Evolutionary conservation across 2,888 invertebrate genomes (phyloP).

Genomic region (Eupelmus urozonus): DNA sequence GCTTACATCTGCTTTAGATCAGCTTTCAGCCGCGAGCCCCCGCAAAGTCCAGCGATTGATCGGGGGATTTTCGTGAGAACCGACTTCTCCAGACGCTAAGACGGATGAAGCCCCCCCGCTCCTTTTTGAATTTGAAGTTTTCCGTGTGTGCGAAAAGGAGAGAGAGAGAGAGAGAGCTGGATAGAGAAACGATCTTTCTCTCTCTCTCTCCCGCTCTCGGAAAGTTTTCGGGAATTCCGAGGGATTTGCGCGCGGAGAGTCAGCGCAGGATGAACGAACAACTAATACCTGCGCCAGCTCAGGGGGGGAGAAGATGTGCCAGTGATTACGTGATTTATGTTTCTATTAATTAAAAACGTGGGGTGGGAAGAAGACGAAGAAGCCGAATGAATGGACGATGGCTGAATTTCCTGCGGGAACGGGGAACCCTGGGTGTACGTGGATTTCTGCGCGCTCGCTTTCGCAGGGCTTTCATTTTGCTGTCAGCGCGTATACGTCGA

Average conservation of each 20-base stretch:
- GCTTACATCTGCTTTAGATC: conserved; percentile 49
- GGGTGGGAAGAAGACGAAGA: neutral
- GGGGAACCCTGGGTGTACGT: neutral
- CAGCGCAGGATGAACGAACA: neutral
- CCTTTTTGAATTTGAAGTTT: conserved; percentile 51
- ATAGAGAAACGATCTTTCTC: neutral
- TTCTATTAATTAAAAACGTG: conserved; percentile 40
- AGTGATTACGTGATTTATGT: conserved; percentile 39
- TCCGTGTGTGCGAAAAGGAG: neutral
- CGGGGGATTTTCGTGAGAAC: conserved; percentile 43
- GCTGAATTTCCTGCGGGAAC: neutral
- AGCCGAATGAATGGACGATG: neutral
- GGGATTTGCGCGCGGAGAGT: conserved; percentile 11
- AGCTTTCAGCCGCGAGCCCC: conserved; percentile 8
- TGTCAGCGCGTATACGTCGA: neutral
- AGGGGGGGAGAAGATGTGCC: neutral
- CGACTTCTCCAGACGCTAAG: conserved; percentile 37
- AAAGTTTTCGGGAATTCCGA: conserved; percentile 34
- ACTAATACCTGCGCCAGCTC: conserved; percentile 10
- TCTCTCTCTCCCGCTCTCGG: no score
- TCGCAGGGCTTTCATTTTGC: neutral
- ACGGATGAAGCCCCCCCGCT: conserved; percentile 9
- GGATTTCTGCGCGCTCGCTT: neutral
- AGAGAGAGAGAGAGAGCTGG: neutral
- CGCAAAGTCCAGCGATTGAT: conserved; percentile 49